phyloP scores from a whole-genome alignment of 2,888 invertebrate species.

The Camponotus fellah region DNA sequence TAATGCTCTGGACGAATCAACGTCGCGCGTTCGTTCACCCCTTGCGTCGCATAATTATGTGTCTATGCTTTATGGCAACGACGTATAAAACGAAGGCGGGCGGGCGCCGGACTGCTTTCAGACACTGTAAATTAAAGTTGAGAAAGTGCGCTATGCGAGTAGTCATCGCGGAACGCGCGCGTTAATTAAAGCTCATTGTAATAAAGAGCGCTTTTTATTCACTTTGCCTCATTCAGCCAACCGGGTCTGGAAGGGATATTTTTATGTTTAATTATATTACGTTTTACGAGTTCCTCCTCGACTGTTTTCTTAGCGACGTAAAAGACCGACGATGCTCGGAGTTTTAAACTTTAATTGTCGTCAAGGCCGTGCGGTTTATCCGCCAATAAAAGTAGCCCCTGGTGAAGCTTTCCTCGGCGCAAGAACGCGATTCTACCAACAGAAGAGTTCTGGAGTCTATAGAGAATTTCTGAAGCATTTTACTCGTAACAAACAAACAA shows the following conservation, averaged over 20 bases:
- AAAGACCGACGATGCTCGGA: conserved; percentile 60
- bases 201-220: conserved; percentile 83
- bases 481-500: background rate
- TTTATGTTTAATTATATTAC: conserved; percentile 82
- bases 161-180: conserved; percentile 78
- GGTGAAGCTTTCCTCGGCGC: conserved; percentile 43
- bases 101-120: conserved; percentile 70
- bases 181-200: conserved; percentile 84
- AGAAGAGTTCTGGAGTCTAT: background rate
- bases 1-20: conserved; percentile 71
- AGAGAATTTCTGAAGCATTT: background rate
- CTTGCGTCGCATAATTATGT: conserved; percentile 75
- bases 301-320: conserved; percentile 69
- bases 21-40: conserved; percentile 72
- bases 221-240: conserved; percentile 76
- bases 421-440: conserved; percentile 16
- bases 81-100: conserved; percentile 72
- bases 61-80: conserved; percentile 77
- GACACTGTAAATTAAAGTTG: conserved; percentile 81
- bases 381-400: conserved; percentile 60
- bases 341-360: conserved; percentile 80
- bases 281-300: conserved; percentile 75
- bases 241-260: conserved; percentile 74
- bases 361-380: conserved; percentile 71
- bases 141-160: conserved; percentile 78